Base-by-base conservation (phyloP, 2,888 invertebrate genomes). In the Dasysyrphus tricinctus region DNA sequence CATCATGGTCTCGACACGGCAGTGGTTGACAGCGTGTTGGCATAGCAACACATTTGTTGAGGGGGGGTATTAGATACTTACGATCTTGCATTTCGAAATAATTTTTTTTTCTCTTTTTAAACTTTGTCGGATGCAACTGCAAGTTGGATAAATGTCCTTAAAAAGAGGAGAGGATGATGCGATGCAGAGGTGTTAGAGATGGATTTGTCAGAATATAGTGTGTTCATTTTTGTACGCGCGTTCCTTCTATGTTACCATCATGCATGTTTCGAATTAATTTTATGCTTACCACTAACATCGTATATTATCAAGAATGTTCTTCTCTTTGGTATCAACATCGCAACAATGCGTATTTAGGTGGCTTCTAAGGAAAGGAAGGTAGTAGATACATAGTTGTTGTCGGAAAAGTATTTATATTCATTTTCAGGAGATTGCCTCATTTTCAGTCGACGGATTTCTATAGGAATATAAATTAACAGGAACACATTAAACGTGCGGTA, bases 231-330 rank as follows among this genome's bases (percentile, higher is more conserved):
- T 14, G 42, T 61, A 47, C 12, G 59, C 12, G 44, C 37, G 2
- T 39, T 3, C 24, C 24, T 24, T 24, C 24, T 24, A 24, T 3
- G 32, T 32, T 7, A 56, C 19, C 54, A 8, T 19, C 59, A 56
- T 65, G 76, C 76, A 76, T 81, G 72, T n/a, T 67, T 65, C 42
- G 77, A 77, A 81, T 81, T 81, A 77, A 81, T 76, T 81, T 65
- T 39, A 81, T 72, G 57, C 54, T 69, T 16, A 39, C 34, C 5
- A 42, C 24, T 61, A 24, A 61, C 24, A 61, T 39, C 29, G 39
- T 54, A 37, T 39, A 19, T 8, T 44, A 63, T 32, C 32, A 63
- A 32, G 37, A 14, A 3, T 49, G 47, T 44, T 44, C 29, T 32
- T 24, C 14, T 24, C 14, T 24, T 24, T 8, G 34, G 24, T 5